Percentiles rank a stretch among this genome's conserved stretches.
These are phyloP conservation scores for Leistus spinibarbis DNA, from an alignment of 2,888 invertebrate species.

Conservation along the genomic window DNA sequence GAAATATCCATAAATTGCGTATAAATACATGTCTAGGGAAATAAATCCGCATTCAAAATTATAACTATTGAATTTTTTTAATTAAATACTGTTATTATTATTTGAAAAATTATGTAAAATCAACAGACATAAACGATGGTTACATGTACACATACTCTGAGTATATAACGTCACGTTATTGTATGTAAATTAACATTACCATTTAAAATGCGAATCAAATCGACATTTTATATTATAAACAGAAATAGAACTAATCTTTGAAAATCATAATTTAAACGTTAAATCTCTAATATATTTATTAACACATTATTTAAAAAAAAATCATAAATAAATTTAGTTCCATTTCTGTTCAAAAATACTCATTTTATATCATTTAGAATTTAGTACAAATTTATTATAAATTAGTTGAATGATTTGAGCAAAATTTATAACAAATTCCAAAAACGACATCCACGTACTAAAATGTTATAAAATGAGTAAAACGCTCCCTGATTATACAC, in stretches of 20 bases:
- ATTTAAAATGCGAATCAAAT: neutral
- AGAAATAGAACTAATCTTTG: neutral
- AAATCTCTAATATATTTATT: neutral
- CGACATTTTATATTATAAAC: neutral
- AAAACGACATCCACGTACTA: neutral
- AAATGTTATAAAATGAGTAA: neutral
- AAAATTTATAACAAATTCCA: no score
- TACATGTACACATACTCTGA: no score
- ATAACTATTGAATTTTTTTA: no score
- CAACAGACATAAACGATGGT: no score
- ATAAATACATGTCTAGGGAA: no score
- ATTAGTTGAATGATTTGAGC: no score
- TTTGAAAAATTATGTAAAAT: no score
- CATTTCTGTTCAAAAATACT: neutral
- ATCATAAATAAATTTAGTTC: neutral
- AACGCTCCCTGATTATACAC: neutral
- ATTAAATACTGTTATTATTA: no score
- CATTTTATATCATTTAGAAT: neutral
- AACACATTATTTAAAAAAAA: neutral
- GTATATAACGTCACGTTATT: no score
- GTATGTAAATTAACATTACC: neutral
- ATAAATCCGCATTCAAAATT: no score
- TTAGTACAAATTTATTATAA: constrained; percentile 10
- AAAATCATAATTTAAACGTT: no score
- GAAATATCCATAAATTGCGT: no score